Base-by-base conservation (phyloP, 2,888 invertebrate genomes). In the Rhamnusium bicolor region DNA sequence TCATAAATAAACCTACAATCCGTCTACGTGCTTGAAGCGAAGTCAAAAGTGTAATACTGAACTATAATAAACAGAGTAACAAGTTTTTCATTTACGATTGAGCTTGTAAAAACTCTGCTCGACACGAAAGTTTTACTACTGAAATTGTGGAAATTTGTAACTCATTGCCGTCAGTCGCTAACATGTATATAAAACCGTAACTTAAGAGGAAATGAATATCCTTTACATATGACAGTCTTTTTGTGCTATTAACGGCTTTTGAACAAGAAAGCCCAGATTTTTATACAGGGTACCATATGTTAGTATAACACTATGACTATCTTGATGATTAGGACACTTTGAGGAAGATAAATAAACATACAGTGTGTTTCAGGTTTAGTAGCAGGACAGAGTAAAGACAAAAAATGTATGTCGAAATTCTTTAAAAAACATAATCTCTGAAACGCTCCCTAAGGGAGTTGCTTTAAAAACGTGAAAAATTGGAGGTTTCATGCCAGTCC, bases 131-230 rank as follows among this genome's bases (percentile, higher is more conserved):
- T 54, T 54, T 54, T 54, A 54, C 54, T 24, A 54, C 54, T 24
- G 32, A 46, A 32, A 69, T 58, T 71, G 67, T 53, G 61, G 70
- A 70, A 73, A 62, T 71, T 63, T 47, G 67, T 60, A 71, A 72
- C 60, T 75, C 72, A 75, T 73, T 68, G 63, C 72, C 58, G 27
- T 7, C 40, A 40, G 40, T 12, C 40, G 12, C 58, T 40, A 66
- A 54, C 58, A 51, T 49, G 69, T 72, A 72, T 46, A 75, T 58
- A 72, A 70, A 72, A 69, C 70, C 53, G 58, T 71, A 71, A 70
- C 69, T 71, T 56, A 27, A 47, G 32, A 51, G 58, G 63, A 75
- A 73, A 72, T 72, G 70, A 70, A 72, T 67, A 75, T 61, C 70
- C 62, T 46, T 69, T 58, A 8, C 51, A 51, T 19, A 18, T 18